Conservation (phyloP, 1,140 invertebrate species). For the Aporrectodea caliginosa region DNA sequence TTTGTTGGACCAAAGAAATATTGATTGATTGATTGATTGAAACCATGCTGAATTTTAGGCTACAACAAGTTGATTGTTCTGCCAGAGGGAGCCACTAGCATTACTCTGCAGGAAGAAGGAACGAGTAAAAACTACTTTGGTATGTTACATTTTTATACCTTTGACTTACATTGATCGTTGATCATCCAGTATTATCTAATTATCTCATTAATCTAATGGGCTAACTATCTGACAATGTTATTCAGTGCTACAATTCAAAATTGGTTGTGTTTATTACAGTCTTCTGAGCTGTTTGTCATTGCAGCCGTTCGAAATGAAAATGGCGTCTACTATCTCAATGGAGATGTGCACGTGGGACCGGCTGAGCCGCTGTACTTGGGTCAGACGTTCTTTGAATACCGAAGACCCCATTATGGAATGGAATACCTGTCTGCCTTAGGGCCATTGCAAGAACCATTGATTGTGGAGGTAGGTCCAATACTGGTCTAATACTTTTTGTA, state of each 20-base stretch:
- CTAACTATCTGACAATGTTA: no score
- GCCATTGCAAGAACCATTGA: slow-evolving; percentile 5
- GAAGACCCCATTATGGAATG: neutral
- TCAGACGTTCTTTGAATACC: slow-evolving; percentile 15
- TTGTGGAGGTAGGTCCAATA: slow-evolving; percentile 2
- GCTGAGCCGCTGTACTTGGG: neutral
- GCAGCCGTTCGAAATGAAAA: slow-evolving; percentile 75
- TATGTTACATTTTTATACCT: slow-evolving; percentile 6
- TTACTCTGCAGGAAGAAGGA: slow-evolving; percentile 19
- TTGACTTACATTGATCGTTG: neutral
- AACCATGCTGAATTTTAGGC: no score
- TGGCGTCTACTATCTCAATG: slow-evolving; percentile 85
- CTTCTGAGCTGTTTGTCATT: slow-evolving; percentile 15
- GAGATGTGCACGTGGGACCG: slow-evolving; percentile 87
- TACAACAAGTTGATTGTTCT: slow-evolving; percentile 27
- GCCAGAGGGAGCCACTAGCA: slow-evolving; percentile 24
- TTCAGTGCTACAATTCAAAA: no score
- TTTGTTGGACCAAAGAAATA: no score
- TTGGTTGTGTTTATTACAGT: neutral
- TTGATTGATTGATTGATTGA: no score
- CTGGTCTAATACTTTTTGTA: neutral
- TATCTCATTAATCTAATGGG: no score
- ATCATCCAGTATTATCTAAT: neutral
- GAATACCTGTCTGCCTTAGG: slow-evolving; percentile 12
- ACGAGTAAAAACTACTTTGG: slow-evolving; percentile 21